Evolutionary conservation across 2,797 vertebrate genomes (phyloP), one percentile per base, ranked within the genome.

Genomic region (Enteromius anoplus): DNA sequence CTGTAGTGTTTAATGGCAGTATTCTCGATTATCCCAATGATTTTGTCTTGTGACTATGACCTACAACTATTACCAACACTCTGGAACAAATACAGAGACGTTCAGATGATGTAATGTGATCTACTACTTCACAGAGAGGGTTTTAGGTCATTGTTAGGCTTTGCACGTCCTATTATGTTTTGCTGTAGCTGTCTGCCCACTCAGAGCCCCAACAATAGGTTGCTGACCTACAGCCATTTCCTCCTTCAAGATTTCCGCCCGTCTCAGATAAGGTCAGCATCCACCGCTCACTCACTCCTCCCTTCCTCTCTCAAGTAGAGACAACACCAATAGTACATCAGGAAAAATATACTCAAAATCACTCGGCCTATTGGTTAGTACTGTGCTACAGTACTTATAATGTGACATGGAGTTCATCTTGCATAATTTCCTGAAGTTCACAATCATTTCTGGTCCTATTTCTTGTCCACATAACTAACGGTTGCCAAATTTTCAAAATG

Each of bases 21-120:
- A 10, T 17, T 58, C 15, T 58, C 11, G 32, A 75, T 58, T 75
- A 58, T 75, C 7, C 2, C 21, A 75, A 55, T 21, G 17, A 45
- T 60, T 70, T 70, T 71, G 37, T 32, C 17, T 5, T 80, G 51
- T 80, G 49, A 45, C 5, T 58, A 58, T 70, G 26, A 26, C 12
- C 23, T 29, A 70, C 34, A 45, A 45, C 23, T 21, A 32, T 80
- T 10, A 53, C 62, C 32, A 23, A 55, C 77, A 42, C n/a, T 11
- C 15, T 53, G 49, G 17, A 47, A 79, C n/a, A 49, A 14, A 55
- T 34, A 29, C 23, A 60, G 23, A 70, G 47, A 8, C 26, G 47
- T 71, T 45, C 6, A 60, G 68, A 71, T 71, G 40, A 62, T 71
- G 40, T 80, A 71, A 80, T 62, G 55, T 62, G 51, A 17, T 71